Evolutionary conservation across 2,888 invertebrate genomes (phyloP), one percentile per base, ranked within the genome.

Genomic region (Aromia moschata): DNA sequence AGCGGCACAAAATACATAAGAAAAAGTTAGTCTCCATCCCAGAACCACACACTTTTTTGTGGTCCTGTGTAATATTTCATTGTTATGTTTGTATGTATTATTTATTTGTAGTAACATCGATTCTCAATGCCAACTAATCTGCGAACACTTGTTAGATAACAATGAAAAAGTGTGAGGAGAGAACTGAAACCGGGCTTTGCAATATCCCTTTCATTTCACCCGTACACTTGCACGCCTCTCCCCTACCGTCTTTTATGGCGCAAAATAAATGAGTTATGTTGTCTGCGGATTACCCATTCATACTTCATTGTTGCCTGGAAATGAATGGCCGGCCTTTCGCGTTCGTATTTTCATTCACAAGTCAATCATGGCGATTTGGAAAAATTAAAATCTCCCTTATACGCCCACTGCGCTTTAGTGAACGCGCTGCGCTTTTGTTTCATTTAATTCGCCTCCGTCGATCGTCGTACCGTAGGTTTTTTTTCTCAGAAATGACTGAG

Each of bases 341-440:
- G 55, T 57, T 51, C 54, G n/a, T n/a, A 54, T 62, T 59, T 59
- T 55, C 59, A 62, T 62, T 59, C 57, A 57, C 38, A 53, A 59
- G 54, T 59, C 59, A 59, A 51, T 57, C 62, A 57, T 11, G 30
- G 37, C 30, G 33, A 31, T 20, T 49, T 44, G 56, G 40, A 59
- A 56, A 56, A 59, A 59, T 59, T 51, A 56, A 37, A 44, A 44
- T 16, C 37, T 37, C 12, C n/a, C n/a, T n/a, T 2, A n/a, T 10
- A 46, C 11, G 17, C 25, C 45, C 45, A 16, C 25, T 45, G 45
- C 45, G 31, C 15, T 9, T 15, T 31, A n/a, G 20, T 14, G 20
- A 31, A 45, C 20, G 14, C 31, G 10, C 12, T 45, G n/a, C 14
- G 1, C 11, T 7, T 15, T 38, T 49, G 49, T 38, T 49, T 25